A percentile compares a stretch with the other conserved stretches of the same genome.
phyloP scores from a whole-genome alignment of 2,113 vertebrate genomes.

The Brienomyrus longianalis region DNA sequence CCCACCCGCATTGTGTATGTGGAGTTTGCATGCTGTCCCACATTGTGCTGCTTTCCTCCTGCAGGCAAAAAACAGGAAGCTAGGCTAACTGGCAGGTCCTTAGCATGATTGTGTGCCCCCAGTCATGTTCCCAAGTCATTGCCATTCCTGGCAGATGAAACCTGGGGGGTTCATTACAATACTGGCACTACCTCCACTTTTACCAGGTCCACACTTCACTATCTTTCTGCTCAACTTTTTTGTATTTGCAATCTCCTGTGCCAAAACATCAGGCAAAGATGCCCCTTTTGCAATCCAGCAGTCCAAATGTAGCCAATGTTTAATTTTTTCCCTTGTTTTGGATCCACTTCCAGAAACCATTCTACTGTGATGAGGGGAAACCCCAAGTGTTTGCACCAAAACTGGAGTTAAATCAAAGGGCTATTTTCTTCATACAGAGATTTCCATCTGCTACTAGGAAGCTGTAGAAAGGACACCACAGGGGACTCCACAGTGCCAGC shows the following conservation, averaged over 20 bases:
- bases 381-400: slow-evolving; percentile 29
- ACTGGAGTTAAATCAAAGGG: slow-evolving; percentile 38
- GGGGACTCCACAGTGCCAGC: slow-evolving; percentile 40
- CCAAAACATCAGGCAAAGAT: not conserved
- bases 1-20: not conserved
- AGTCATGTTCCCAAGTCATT: slow-evolving; percentile 35
- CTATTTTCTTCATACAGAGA: slow-evolving; percentile 16
- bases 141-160: slow-evolving; percentile 13
- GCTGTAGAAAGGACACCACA: slow-evolving; percentile 49
- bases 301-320: not conserved
- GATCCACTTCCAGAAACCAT: not conserved
- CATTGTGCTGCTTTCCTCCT: not conserved
- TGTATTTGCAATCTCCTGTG: not conserved
- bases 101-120: not conserved
- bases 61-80: slow-evolving; percentile 39
- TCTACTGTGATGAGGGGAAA: not conserved
- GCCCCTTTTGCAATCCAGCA: not conserved
- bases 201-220: not conserved
- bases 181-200: not conserved
- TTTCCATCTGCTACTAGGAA: slow-evolving; percentile 62
- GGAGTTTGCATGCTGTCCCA: not conserved
- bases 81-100: slow-evolving; percentile 39
- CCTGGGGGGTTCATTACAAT: not conserved
- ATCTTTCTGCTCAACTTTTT: not conserved
- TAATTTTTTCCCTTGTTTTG: not conserved